These are phyloP conservation scores for Mionectes olivaceus DNA, from an alignment of 2,797 vertebrate species.

Conservation along the genomic window DNA sequence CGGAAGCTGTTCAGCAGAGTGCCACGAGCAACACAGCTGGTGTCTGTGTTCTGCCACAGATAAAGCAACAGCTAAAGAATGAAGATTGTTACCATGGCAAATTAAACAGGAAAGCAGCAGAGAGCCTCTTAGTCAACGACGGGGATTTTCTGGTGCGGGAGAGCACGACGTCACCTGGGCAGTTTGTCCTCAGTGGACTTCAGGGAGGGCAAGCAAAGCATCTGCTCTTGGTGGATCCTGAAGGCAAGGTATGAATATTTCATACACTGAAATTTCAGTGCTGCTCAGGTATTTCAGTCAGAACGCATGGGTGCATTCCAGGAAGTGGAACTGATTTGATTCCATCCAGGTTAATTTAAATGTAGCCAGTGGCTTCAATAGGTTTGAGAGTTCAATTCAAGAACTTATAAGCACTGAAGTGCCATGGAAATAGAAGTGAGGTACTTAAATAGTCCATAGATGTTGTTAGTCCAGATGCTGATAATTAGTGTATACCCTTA, in stretches of 20 bases:
- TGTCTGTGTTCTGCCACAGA: constrained; percentile 58
- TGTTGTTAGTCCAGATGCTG: not conserved
- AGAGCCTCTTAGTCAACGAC: constrained; percentile 86
- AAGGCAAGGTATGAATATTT: constrained; percentile 85
- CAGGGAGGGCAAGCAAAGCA: constrained; percentile 88
- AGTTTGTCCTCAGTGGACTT: constrained; percentile 92
- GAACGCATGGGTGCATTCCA: not conserved
- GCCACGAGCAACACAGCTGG: constrained; percentile 53
- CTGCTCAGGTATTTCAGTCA: not conserved
- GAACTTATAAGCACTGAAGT: not conserved
- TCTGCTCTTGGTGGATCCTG: constrained; percentile 90
- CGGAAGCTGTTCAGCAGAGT: constrained; percentile 73
- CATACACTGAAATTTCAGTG: not conserved
- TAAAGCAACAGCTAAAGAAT: constrained; percentile 80
- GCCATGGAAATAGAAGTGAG: not conserved
- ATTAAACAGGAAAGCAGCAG: constrained; percentile 88
- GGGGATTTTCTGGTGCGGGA: constrained; percentile 94
- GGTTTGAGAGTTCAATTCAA: not conserved
- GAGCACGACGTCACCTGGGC: constrained; percentile 87
- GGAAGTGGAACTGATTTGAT: not conserved
- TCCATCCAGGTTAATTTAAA: not conserved
- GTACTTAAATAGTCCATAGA: not conserved
- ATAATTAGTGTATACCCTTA: not conserved
- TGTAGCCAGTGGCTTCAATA: not conserved
- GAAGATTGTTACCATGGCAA: constrained; percentile 93